Evolutionary conservation across 2,113 vertebrate species (phyloP), one percentile per base, ranked within the genome.

Genomic region (Tragulus kanchil): DNA sequence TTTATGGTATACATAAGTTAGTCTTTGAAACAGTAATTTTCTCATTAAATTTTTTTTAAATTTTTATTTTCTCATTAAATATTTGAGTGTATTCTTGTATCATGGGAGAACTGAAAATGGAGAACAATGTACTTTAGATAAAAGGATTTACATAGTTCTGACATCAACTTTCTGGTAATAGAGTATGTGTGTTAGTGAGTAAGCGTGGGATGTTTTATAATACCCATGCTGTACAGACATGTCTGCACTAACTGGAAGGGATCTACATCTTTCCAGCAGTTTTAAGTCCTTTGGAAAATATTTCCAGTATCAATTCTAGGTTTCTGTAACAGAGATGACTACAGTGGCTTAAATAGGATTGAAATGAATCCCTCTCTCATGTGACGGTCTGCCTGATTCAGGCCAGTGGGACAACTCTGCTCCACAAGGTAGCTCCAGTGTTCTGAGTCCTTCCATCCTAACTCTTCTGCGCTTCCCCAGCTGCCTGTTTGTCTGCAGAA

Each of bases 31-130:
- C 0, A 79, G 17, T 21, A 94, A 5, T 36, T 96, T 95, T 84
- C 95, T 85, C 82, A 54, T 88, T 16, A 96, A 97, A 96, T 45
- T 87, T 90, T 95, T 97, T 36, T 36, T 36, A 19, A 94, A 5
- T 36, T 96, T 95, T 84, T 94, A 5, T 36, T 96, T 95, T 84
- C 95, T 85, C 82, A 54, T 88, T 16, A 96, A 97, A 96, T 45
- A 89, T 90, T 95, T 97, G 50, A 97, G 36, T 84, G 12, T 50
- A 86, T 78, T 92, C 42, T 97, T 79, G 23, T 78, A 26, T 92
- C 79, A 13, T 77, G 17, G 9, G 21, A 96, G 28, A 88, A 19
- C 26, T 94, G 28, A 94, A 96, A 96, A 87, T 88, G 94, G 71
- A 96, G 79, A 96, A 85, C 78, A 93, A 58, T 73, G 67, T 48